A percentile compares a stretch with the other conserved stretches of the same genome.
These are phyloP conservation scores for Phenacoccus solenopsis DNA, from an alignment of 1,140 invertebrate species.

Conservation along the genomic window DNA sequence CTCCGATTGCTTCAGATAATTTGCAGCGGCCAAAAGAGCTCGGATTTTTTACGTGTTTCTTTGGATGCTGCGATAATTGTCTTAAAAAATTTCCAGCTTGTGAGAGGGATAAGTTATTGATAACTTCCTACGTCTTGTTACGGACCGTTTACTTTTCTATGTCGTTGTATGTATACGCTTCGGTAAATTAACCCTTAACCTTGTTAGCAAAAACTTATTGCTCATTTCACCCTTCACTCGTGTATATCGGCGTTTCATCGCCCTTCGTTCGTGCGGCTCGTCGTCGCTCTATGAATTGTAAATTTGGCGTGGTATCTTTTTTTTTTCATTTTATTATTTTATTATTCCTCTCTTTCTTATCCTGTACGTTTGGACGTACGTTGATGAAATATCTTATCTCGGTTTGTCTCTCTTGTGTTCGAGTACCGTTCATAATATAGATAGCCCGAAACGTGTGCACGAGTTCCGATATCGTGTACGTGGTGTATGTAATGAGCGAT, in stretches of 20 bases:
- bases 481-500: too few species aligned
- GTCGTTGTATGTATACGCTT: not conserved
- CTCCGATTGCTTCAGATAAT: too few species aligned
- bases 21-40: not conserved
- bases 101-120: conserved; percentile 16
- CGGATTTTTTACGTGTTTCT: not conserved
- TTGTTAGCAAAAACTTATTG: not conserved
- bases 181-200: not conserved
- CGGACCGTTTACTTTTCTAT: conserved; percentile 10
- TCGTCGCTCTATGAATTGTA: too few species aligned
- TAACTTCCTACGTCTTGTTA: conserved; percentile 11
- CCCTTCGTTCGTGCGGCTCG: not conserved
- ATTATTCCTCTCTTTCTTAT: not conserved
- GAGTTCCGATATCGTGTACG: too few species aligned
- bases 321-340: too few species aligned
- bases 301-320: too few species aligned
- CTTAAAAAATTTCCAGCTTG: not conserved
- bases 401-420: not conserved
- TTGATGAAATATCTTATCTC: not conserved
- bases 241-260: not conserved
- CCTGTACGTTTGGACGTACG: too few species aligned
- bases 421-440: not conserved
- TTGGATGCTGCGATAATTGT: conserved; percentile 8
- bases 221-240: not conserved
- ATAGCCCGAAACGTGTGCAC: not conserved